Conservation (phyloP, 2,113 vertebrate genomes). For the Sarotherodon lohbergeri region DNA sequence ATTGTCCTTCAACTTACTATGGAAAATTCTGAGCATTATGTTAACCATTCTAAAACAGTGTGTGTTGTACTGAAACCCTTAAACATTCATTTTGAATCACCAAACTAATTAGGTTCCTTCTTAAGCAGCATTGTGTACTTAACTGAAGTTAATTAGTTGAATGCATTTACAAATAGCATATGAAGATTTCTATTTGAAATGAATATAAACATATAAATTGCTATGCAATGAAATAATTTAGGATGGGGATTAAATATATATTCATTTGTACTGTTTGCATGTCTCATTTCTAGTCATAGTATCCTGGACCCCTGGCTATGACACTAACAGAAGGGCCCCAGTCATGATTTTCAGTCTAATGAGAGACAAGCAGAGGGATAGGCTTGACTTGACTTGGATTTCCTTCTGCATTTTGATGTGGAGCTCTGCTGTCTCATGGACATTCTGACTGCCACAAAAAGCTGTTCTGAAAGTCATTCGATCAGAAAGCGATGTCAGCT, state of each 20-base stretch:
- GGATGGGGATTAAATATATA: not conserved
- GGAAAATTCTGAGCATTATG: not conserved
- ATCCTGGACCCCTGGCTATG: not conserved
- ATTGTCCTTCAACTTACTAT: not conserved
- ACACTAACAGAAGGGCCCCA: not conserved
- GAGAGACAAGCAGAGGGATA: not conserved
- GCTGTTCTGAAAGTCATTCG: not conserved
- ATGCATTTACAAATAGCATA: not conserved
- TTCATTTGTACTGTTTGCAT: not conserved
- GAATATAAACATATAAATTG: not conserved
- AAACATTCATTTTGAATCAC: not conserved
- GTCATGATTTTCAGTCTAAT: slow-evolving; percentile 13
- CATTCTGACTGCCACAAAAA: not conserved
- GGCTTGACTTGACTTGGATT: not conserved
- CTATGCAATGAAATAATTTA: not conserved
- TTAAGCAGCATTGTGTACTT: not conserved
- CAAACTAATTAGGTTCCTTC: not conserved
- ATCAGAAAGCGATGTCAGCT: slow-evolving; percentile 15
- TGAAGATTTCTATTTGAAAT: not conserved
- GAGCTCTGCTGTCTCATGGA: not conserved
- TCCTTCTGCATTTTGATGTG: not conserved
- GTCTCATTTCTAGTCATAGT: not conserved
- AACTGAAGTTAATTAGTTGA: not conserved
- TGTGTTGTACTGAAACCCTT: not conserved
- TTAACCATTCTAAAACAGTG: not conserved